Evolutionary conservation across 2,797 vertebrate species (phyloP).

Genomic region (Xenentodon cancila): DNA sequence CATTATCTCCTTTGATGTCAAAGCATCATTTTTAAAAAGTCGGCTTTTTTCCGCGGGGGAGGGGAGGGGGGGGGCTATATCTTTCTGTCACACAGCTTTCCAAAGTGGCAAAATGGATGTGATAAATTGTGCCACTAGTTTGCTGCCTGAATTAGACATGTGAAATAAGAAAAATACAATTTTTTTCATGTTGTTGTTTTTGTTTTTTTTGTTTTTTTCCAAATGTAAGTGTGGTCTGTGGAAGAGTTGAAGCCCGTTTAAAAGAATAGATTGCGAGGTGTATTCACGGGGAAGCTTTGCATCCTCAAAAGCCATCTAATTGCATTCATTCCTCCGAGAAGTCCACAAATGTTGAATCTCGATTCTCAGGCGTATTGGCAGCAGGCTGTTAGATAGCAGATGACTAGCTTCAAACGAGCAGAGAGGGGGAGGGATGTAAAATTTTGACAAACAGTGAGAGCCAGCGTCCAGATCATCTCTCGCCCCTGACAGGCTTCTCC

Average conservation of each 20-base stretch:
- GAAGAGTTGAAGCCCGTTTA: constrained; percentile 80
- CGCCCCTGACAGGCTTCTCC: constrained; percentile 81
- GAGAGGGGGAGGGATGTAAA: constrained; percentile 76
- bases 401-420: constrained; percentile 78
- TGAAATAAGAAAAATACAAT: constrained; percentile 58
- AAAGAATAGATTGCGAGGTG: constrained; percentile 80
- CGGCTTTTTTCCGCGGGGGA: not conserved
- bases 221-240: constrained; percentile 70
- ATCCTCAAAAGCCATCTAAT: constrained; percentile 83
- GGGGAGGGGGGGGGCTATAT: not conserved
- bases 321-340: constrained; percentile 79
- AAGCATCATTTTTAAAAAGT: constrained; percentile 60
- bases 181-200: too few species aligned
- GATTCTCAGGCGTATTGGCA: constrained; percentile 79
- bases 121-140: constrained; percentile 43
- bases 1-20: constrained; percentile 67
- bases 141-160: constrained; percentile 64
- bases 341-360: constrained; percentile 80
- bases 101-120: constrained; percentile 36
- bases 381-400: constrained; percentile 79
- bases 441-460: constrained; percentile 83
- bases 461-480: constrained; percentile 81
- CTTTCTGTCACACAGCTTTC: constrained; percentile 34
- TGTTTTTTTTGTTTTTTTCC: too few species aligned
- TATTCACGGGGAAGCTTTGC: constrained; percentile 75